Percentiles rank a stretch among this genome's conserved stretches.
Conservation (phyloP, 2,888 invertebrate genomes). For the Leptodirus hochenwartii region DNA sequence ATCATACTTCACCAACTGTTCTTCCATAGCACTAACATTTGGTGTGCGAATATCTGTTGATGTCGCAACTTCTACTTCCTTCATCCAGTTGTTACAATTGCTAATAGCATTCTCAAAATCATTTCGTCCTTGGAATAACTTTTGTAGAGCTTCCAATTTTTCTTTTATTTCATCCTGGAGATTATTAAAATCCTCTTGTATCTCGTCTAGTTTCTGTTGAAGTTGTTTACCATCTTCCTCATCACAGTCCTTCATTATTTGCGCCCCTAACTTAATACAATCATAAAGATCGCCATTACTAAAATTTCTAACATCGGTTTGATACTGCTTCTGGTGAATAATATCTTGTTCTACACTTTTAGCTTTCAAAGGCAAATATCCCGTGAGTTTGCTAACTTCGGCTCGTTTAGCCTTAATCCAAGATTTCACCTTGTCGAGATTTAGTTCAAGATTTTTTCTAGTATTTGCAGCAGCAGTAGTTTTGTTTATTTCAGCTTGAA, state of each 20-base stretch:
- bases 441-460: slow-evolving; percentile 57
- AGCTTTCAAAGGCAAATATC: slow-evolving; percentile 62
- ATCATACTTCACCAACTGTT: slow-evolving; percentile 74
- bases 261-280: slow-evolving; percentile 55
- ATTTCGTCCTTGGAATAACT: slow-evolving; percentile 57
- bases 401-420: slow-evolving; percentile 66
- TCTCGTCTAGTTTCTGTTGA: slow-evolving; percentile 45
- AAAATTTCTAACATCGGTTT: slow-evolving; percentile 59
- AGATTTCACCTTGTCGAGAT: slow-evolving; percentile 57
- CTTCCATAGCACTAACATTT: slow-evolving; percentile 66
- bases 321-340: slow-evolving; percentile 52
- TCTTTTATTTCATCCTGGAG: slow-evolving; percentile 56
- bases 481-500: slow-evolving; percentile 56
- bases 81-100: slow-evolving; percentile 72
- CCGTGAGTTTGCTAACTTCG: slow-evolving; percentile 56
- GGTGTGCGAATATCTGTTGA: slow-evolving; percentile 64
- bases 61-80: slow-evolving; percentile 76
- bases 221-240: slow-evolving; percentile 46
- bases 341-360: slow-evolving; percentile 70
- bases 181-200: slow-evolving; percentile 52
- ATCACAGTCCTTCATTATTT: slow-evolving; percentile 65
- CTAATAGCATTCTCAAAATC: slow-evolving; percentile 68
- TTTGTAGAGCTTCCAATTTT: slow-evolving; percentile 50
- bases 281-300: slow-evolving; percentile 56
- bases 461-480: slow-evolving; percentile 50